Conservation (phyloP, 2,797 vertebrate genomes). For the Leptatherina wallacei region DNA sequence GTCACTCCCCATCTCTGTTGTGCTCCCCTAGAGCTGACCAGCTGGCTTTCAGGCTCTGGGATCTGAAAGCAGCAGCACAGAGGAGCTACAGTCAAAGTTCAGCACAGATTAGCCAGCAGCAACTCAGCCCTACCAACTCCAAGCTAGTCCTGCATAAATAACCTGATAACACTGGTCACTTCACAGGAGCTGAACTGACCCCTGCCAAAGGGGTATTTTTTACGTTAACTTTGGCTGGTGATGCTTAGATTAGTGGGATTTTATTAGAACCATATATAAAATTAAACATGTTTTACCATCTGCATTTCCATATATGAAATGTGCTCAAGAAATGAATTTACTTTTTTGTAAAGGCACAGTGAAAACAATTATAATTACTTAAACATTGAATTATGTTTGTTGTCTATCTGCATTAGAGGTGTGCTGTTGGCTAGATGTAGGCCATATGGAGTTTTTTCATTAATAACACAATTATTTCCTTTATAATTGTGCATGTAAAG, state of each 20-base stretch:
- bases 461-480: conserved; percentile 18
- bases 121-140: conserved; percentile 35
- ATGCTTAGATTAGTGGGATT: not conserved
- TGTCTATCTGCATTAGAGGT: not conserved
- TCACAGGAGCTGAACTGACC: conserved; percentile 36
- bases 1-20: conserved; percentile 79
- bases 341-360: not conserved
- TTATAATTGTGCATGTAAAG: conserved; percentile 30
- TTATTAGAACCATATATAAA: not conserved
- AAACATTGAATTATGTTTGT: not conserved
- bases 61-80: conserved; percentile 70
- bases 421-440: conserved; percentile 13
- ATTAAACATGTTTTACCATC: not conserved
- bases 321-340: not conserved
- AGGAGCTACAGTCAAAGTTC: conserved; percentile 73
- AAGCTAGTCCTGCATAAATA: conserved; percentile 57
- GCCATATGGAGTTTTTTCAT: conserved; percentile 21
- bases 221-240: conserved; percentile 7
- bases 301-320: not conserved
- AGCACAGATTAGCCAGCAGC: conserved; percentile 57
- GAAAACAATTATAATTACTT: not conserved
- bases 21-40: conserved; percentile 78
- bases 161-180: conserved; percentile 45
- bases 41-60: conserved; percentile 72
- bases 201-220: conserved; percentile 18